Conservation (phyloP, 2,797 vertebrate species). For the Prunella strophiata region DNA sequence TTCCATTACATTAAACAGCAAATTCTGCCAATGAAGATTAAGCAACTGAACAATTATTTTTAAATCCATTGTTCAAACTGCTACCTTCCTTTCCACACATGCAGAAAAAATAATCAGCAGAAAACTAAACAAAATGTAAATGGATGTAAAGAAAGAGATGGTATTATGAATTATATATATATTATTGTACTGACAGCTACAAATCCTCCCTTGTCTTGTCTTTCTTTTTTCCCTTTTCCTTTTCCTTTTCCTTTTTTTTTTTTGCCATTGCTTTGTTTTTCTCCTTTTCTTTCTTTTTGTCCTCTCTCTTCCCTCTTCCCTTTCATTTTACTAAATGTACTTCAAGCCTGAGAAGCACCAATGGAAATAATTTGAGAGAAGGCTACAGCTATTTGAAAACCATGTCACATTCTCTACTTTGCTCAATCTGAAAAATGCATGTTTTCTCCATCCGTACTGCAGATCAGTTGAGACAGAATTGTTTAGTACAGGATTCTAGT, state of each 20-base stretch:
- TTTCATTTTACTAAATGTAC: background rate
- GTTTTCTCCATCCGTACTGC: fast-evolving
- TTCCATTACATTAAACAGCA: background rate
- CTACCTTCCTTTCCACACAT: background rate
- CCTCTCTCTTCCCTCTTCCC: background rate
- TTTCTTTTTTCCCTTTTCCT: background rate
- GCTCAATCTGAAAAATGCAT: background rate
- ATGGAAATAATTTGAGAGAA: background rate
- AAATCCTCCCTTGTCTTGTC: background rate
- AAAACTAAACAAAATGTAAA: background rate
- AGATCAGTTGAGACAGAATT: background rate
- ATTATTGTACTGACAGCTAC: background rate
- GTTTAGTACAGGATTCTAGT: background rate
- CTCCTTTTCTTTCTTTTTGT: background rate
- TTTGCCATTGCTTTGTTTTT: background rate
- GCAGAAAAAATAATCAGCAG: background rate
- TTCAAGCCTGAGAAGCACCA: background rate
- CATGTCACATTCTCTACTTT: fast-evolving
- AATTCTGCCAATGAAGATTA: background rate
- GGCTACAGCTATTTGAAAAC: background rate
- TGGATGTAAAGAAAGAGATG: background rate
- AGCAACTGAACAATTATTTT: background rate
- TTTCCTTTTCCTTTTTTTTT: background rate
- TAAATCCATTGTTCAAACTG: background rate
- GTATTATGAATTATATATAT: background rate